Evolutionary conservation across 2,113 vertebrate genomes (phyloP), one percentile per base, ranked within the genome.

Genomic region (Dasyornis broadbenti): DNA sequence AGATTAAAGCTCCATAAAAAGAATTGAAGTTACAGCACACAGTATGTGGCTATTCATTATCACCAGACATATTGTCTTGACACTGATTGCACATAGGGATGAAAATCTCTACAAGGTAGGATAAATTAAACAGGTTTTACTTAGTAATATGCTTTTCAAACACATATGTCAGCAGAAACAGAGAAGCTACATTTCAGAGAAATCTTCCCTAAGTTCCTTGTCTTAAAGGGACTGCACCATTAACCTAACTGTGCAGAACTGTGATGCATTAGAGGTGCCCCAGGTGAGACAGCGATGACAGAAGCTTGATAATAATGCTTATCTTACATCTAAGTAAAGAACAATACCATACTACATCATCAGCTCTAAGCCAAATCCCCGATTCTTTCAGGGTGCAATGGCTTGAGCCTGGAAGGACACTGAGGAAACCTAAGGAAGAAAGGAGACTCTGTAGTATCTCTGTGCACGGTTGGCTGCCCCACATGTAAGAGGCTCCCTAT

Each of bases 1-100:
- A 86, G 80, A 81, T 77, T 81, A 77, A 73, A 95, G 71, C 16
- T 86, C 64, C 69, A 82, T 85, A 59, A 83, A 79, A 95, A 80
- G 47, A 68, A 64, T 42, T 89, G 52, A 52, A 95, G 82, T 54
- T 92, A 42, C 33, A 73, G 72, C 76, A 70, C 42, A 9, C 19
- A 8, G 42, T 49, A 33, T 1, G 1, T 35, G 68, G 64, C 72
- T 93, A 35, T 84, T 96, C 45, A 65, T 95, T 81, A 91, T 59
- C 86, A 81, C 59, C 65, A 80, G 60, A 22, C 52, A 23, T 23
- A 76, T 7, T 65, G 54, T 50, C 45, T 88, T 59, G 70, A 61
- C 59, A 60, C 14, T 77, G 78, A 75, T 23, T 90, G 65, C 40
- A 61, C 28, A 44, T 12, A 54, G 50, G 57, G 47, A n/a, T 54